Evolutionary conservation across 2,113 vertebrate species (phyloP), one percentile per base, ranked within the genome.

Genomic region (Pterocles gutturalis): DNA sequence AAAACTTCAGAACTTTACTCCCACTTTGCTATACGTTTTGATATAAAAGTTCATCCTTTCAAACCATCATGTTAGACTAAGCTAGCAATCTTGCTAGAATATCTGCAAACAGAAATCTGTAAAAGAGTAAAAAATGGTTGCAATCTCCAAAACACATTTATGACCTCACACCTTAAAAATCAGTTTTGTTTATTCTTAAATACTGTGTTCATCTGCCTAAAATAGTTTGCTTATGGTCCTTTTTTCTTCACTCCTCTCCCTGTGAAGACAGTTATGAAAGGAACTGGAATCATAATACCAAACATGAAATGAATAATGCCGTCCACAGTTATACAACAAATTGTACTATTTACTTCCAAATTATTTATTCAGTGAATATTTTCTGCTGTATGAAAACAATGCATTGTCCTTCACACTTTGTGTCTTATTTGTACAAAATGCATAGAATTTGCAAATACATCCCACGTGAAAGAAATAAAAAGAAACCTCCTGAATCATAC

Each of bases 51-150:
- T 97, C 92, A 97, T 86, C 67, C 83, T 86, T 88, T 94, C 86
- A 95, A 95, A 93, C 83, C 79, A 88, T 92, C 89, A 86, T 90
- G 94, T 92, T 90, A 95, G 96, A 93, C 92, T 91, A 79, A 93
- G 82, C 85, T 93, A 96, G 57, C 80, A 91, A 48, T 90, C 83
- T 81, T 73, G 54, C 54, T 86, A 90, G 70, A 85, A 29, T 77
- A 94, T 87, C 90, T 91, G 69, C 87, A 93, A 96, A 95, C 85
- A 94, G 60, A 85, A 89, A 75, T 67, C 78, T 93, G 31, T 14
- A 65, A 54, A 36, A 93, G 65, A 54, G 45, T 57, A 81, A 91
- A 89, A 94, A 94, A 53, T 8, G 33, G 9, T 29, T 84, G 66
- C 7, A 8, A 64, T 64, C 87, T 85, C 49, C 75, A n/a, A 79